phyloP scores from a whole-genome alignment of 2,888 invertebrate genomes.

The Cheilosia soror region DNA sequence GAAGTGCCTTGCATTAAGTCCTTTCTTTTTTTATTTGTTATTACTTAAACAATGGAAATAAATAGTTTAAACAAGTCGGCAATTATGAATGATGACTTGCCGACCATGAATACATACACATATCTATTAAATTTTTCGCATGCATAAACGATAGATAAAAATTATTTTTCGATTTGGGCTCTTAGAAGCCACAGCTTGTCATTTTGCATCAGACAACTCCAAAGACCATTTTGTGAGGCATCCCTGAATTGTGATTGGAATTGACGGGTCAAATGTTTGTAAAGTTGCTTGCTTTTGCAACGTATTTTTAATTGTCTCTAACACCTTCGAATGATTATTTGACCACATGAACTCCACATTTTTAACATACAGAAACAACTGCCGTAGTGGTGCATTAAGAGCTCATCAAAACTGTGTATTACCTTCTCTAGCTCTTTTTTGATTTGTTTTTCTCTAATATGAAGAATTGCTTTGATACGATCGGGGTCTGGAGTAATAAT shows the following conservation, averaged over 20 bases:
- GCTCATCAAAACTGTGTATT: slow-evolving; percentile 31
- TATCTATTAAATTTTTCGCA: slow-evolving; percentile 48
- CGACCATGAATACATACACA: slow-evolving; percentile 20
- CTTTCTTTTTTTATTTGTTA: too few species aligned
- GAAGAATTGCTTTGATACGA: slow-evolving; percentile 44
- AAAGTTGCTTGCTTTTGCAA: slow-evolving; percentile 73
- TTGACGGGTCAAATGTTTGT: slow-evolving; percentile 18
- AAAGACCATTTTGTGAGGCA: slow-evolving; percentile 51
- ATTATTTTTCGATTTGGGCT: slow-evolving; percentile 67
- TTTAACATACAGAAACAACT: slow-evolving; percentile 76
- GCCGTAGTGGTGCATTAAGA: slow-evolving; percentile 43
- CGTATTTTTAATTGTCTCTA: slow-evolving; percentile 75
- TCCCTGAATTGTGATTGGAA: slow-evolving; percentile 41
- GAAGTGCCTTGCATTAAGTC: slow-evolving; percentile 19
- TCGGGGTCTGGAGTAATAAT: slow-evolving; percentile 71
- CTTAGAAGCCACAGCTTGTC: slow-evolving; percentile 70
- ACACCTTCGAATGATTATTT: slow-evolving; percentile 1
- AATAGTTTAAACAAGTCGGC: too few species aligned
- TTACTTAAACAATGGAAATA: too few species aligned
- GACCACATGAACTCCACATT: slow-evolving; percentile 33
- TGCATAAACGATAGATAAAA: slow-evolving; percentile 15
- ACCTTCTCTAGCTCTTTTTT: slow-evolving; percentile 77
- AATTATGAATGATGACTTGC: slow-evolving; percentile 19
- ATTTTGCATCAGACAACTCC: slow-evolving; percentile 56
- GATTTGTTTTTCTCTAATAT: slow-evolving; percentile 72